Base-by-base conservation (phyloP, 1,140 invertebrate species). In the Drosophila novamexicana region DNA sequence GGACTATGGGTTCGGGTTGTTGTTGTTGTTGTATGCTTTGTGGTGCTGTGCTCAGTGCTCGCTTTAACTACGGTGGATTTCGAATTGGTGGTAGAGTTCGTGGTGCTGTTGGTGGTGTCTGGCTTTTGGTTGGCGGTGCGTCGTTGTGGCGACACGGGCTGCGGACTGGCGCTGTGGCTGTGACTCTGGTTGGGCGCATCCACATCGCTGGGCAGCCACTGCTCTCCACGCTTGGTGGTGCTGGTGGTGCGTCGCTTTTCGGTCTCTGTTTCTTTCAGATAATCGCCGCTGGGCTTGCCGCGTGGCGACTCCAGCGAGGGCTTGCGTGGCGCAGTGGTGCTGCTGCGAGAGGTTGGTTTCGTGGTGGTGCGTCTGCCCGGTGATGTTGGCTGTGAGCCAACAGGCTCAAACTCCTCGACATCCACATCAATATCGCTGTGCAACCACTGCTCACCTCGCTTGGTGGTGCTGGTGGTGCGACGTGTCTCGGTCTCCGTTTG, bases 11-110 rank as follows among this genome's bases (percentile, higher is more conserved):
- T 71, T 62, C 45, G 74, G 54, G 47, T 79, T 39, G 54, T 50
- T 47, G 57, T 62, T 45, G 65, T 75, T 62, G 75, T 53, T 58
- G 57, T 61, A 76, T 78, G 76, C 67, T 69, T 67, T 53, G 63
- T 73, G 54, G 57, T 79, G 69, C 54, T 78, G 70, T 91, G 89
- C 74, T 91, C 81, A 65, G 75, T 82, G 69, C 81, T 77, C 53
- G 75, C 72, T 54, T 76, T 77, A 73, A 70, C 73, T 66, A 72
- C 64, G 40, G 64, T 76, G 32, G 54, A 68, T 36, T 40, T 78
- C 44, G 64, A 74, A 57, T 16, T 75, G 42, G 53, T 56, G 49
- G 47, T 68, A 37, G 50, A 22, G 42, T 9, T 37, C 7, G 37
- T 67, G 42, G 32, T 64, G 54, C 34, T 64, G 54, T 34, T 67